Evolutionary conservation across 2,113 vertebrate species (phyloP).

Genomic region (Daboia siamensis): DNA sequence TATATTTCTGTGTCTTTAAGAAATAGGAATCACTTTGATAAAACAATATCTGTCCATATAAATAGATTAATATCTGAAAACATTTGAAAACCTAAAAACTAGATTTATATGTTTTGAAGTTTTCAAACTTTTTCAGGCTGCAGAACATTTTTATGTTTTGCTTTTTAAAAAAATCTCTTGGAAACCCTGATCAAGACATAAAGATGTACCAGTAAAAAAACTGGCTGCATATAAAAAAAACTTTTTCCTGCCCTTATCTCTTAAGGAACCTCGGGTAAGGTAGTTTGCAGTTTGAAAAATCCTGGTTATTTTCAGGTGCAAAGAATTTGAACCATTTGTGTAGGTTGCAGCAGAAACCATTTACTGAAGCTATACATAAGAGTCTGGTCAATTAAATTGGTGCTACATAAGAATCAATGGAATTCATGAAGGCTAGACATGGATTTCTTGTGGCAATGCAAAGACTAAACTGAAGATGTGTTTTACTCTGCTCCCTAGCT

Average conservation of each 20-base stretch:
- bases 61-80: not conserved
- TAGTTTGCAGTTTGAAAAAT: not conserved
- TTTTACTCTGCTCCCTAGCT: not conserved
- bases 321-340: no score
- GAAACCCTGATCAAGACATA: not conserved
- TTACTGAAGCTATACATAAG: no score
- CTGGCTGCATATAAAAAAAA: not conserved
- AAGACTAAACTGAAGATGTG: not conserved
- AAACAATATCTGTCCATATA: not conserved
- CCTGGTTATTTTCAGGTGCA: not conserved
- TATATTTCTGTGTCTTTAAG: not conserved
- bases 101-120: not conserved
- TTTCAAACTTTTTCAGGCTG: not conserved
- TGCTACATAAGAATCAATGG: not conserved
- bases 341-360: no score
- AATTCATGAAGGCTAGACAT: not conserved
- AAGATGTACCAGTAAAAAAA: not conserved
- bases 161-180: not conserved
- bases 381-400: no score
- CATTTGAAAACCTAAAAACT: not conserved
- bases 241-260: not conserved
- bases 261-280: not conserved
- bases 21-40: not conserved
- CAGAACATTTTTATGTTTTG: not conserved
- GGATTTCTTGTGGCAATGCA: not conserved